Conservation (phyloP, 2,797 vertebrate species). For the Gallinago nigripennis region DNA sequence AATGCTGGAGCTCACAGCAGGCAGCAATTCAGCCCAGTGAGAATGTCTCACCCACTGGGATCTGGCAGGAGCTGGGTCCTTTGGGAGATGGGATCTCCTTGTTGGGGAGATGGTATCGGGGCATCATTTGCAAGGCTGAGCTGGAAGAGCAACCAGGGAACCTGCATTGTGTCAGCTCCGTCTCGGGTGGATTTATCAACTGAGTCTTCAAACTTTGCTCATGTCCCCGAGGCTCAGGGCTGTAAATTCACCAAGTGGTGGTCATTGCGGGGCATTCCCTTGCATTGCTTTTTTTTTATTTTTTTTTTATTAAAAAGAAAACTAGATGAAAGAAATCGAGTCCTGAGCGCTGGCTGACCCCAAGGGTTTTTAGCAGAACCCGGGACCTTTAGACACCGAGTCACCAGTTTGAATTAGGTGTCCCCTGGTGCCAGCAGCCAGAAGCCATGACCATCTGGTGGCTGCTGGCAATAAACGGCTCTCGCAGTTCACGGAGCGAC, state of each 20-base stretch:
- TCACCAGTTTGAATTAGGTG: neutral
- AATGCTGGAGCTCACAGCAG: rapidly evolving
- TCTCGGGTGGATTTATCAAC: neutral
- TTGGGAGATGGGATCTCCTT: neutral
- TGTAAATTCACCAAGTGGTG: rapidly evolving
- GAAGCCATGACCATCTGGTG: neutral
- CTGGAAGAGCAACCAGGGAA: neutral
- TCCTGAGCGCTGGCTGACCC: neutral
- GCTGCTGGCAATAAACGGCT: constrained; percentile 1
- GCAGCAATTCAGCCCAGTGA: neutral
- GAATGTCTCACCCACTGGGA: neutral
- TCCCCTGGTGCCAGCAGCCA: neutral
- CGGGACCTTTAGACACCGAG: neutral
- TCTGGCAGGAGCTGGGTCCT: neutral
- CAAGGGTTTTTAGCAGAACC: neutral
- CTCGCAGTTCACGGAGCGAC: neutral
- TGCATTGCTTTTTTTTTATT: neutral
- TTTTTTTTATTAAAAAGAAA: neutral
- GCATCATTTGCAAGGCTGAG: neutral
- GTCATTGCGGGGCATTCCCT: neutral
- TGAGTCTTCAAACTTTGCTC: neutral
- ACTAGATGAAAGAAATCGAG: neutral
- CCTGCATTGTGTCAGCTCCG: rapidly evolving
- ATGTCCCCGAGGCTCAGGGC: neutral
- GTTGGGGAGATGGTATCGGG: neutral